Evolutionary conservation across 2,888 invertebrate species (phyloP).

Genomic region (Dendrolimus pini): DNA sequence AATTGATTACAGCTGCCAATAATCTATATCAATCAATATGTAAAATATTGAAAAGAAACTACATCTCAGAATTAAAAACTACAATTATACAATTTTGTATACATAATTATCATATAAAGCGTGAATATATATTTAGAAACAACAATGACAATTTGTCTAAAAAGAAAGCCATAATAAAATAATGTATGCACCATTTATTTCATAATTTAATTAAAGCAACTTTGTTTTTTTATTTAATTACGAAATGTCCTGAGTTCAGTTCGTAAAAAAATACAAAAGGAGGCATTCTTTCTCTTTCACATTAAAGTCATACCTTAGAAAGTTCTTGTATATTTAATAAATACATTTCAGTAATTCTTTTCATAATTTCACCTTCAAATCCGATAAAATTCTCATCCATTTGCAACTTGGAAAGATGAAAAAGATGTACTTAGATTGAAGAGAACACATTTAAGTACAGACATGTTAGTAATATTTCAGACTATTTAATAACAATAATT

Average conservation of each 20-base stretch:
- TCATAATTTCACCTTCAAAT: background rate
- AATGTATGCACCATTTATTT: conserved; percentile 4
- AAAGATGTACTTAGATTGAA: background rate
- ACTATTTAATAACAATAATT: background rate
- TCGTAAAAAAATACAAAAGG: conserved; percentile 52
- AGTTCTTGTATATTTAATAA: conserved; percentile 1
- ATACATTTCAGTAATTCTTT: background rate
- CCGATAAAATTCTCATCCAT: background rate
- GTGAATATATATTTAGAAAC: too few relatives aligned
- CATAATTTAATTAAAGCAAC: conserved; percentile 4
- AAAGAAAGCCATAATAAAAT: conserved; percentile 1
- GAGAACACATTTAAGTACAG: background rate
- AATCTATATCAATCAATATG: too few relatives aligned
- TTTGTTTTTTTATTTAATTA: conserved; percentile 5
- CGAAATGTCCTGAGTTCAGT: conserved; percentile 19
- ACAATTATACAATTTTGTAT: too few relatives aligned
- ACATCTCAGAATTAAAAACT: too few relatives aligned
- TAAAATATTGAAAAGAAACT: too few relatives aligned
- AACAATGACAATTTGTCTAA: too few relatives aligned
- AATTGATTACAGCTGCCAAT: too few relatives aligned
- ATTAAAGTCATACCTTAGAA: too few relatives aligned
- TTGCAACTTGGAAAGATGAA: background rate
- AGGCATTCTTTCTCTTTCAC: conserved; percentile 22
- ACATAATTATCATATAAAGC: too few relatives aligned
- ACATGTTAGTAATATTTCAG: background rate